Evolutionary conservation across 2,888 invertebrate genomes (phyloP).

Genomic region (Crocallis elinguaria): DNA sequence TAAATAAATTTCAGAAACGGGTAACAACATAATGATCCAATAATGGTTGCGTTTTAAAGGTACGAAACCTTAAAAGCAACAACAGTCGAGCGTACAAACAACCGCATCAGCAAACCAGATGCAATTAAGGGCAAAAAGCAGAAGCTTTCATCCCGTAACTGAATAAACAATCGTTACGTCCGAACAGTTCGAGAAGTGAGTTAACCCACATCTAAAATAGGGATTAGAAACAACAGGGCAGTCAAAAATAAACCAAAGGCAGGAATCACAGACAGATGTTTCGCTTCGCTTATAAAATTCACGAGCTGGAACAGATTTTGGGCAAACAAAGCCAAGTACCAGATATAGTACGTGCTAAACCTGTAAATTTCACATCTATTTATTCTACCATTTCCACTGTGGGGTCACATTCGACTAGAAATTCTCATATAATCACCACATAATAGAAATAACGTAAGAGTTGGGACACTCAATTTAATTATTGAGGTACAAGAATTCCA

Average conservation of each 20-base stretch:
- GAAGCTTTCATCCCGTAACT: slow-evolving; percentile 12
- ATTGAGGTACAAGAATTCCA: too few species aligned
- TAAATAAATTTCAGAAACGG: too few species aligned
- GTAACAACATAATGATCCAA: too few species aligned
- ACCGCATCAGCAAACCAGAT: slow-evolving; percentile 22
- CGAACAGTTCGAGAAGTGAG: slow-evolving; percentile 16
- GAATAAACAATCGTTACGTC: slow-evolving; percentile 23
- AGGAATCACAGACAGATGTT: slow-evolving; percentile 48
- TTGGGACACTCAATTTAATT: too few species aligned
- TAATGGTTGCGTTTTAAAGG: too few species aligned
- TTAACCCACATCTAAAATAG: slow-evolving; percentile 42
- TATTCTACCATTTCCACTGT: too few species aligned
- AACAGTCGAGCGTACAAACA: background rate
- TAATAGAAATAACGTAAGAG: too few species aligned
- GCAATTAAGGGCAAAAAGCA: slow-evolving; percentile 23
- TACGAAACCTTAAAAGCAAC: too few species aligned
- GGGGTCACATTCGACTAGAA: too few species aligned
- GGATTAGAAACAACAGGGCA: slow-evolving; percentile 34
- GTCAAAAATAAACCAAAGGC: slow-evolving; percentile 51
- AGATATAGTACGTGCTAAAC: slow-evolving; percentile 28
- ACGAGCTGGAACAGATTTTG: slow-evolving; percentile 44
- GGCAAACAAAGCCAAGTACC: slow-evolving; percentile 38
- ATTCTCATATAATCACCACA: too few species aligned
- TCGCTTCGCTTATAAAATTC: slow-evolving; percentile 52
- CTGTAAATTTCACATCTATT: too few species aligned